Conservation (phyloP, 2,888 invertebrate genomes). For the Xestia xanthographa region DNA sequence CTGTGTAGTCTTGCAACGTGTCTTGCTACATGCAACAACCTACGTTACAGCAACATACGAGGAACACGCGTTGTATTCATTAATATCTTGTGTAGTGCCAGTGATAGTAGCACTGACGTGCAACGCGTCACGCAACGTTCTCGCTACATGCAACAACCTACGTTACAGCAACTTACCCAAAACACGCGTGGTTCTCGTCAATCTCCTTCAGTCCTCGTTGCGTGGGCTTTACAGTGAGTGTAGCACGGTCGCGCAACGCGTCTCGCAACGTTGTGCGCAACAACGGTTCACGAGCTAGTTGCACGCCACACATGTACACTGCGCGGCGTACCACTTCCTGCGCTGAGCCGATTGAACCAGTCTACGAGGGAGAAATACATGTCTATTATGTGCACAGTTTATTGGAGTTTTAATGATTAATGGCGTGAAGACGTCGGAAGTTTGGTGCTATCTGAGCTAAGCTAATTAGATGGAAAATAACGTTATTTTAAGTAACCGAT, state of each 20-base stretch:
- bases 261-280: slow-evolving; percentile 96
- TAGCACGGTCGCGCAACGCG: slow-evolving; percentile 96
- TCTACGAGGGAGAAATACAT: slow-evolving; percentile 60
- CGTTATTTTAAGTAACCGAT: not conserved
- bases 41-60: slow-evolving; percentile 65
- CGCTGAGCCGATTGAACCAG: slow-evolving; percentile 84
- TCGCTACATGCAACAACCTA: not conserved
- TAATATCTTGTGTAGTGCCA: slow-evolving; percentile 96
- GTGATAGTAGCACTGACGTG: slow-evolving; percentile 96
- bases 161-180: slow-evolving; percentile 82
- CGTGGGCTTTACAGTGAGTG: slow-evolving; percentile 95
- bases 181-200: slow-evolving; percentile 98
- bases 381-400: not conserved
- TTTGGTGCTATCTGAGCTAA: not conserved
- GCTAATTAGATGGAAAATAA: not conserved
- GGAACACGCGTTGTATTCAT: slow-evolving; percentile 97
- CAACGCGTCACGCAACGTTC: slow-evolving; percentile 87
- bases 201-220: slow-evolving; percentile 98
- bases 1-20: slow-evolving; percentile 88
- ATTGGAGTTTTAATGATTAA: not conserved
- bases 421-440: not conserved
- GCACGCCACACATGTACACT: slow-evolving; percentile 98
- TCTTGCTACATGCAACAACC: not conserved
- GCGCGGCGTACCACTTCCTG: slow-evolving; percentile 97
- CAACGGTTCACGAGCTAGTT: slow-evolving; percentile 97